Evolutionary conservation across 2,888 invertebrate species (phyloP).

Genomic region (Acanthosepion pharaonis): DNA sequence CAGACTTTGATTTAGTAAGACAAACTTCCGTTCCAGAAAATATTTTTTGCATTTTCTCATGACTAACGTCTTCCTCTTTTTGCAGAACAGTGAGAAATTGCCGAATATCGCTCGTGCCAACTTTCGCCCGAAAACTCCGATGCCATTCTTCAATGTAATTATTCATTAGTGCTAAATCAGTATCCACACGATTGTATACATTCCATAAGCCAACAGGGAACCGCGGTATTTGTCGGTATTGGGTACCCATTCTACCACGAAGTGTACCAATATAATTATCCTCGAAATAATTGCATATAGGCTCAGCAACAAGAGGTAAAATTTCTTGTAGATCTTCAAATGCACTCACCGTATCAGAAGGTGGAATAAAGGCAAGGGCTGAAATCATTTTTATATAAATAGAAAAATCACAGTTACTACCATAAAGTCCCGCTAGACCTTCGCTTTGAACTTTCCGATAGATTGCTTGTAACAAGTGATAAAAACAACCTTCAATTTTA

Average conservation of each 20-base stretch:
- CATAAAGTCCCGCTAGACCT: not conserved
- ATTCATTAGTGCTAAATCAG: not conserved
- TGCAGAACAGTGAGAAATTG: not conserved
- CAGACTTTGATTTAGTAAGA: not conserved
- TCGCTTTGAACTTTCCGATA: not conserved
- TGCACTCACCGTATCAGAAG: not conserved
- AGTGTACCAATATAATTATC: not conserved
- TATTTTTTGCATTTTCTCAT: not conserved
- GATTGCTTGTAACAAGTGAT: not conserved
- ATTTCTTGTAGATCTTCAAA: constrained; percentile 18
- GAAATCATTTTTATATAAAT: not conserved
- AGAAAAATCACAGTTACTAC: not conserved
- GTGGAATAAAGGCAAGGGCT: not conserved
- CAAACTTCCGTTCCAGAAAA: not conserved
- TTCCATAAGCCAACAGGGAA: not conserved
- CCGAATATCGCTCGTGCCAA: not conserved
- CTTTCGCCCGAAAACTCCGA: not conserved
- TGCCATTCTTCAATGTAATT: constrained; percentile 23
- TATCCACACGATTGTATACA: not conserved
- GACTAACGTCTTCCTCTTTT: not conserved
- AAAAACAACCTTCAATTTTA: not conserved
- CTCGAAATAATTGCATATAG: not conserved
- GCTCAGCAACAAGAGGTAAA: not conserved
- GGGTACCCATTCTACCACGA: not conserved
- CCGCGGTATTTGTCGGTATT: not conserved